Evolutionary conservation across 92 coral and sea anemone species (phyloP), one percentile per base, ranked within the genome.

Genomic region (Bergia sp.): DNA sequence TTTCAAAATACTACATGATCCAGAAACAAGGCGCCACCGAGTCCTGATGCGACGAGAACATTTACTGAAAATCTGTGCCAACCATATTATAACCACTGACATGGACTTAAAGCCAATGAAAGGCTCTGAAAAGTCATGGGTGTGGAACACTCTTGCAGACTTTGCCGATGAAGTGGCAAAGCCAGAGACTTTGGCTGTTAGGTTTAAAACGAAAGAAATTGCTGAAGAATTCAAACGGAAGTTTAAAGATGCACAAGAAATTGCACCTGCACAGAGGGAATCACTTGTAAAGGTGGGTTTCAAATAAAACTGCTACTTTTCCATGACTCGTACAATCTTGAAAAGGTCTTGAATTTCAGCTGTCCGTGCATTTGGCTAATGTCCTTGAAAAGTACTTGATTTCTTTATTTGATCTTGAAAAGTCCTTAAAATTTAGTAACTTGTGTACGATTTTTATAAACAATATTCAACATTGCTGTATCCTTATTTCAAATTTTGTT

Each of bases 41-140:
- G 76, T 97, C 29, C 86, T 97, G 43, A 97, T 97, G 99, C 91
- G 99, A 40, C 96, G 99, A 58, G 99, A 96, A 4, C 95, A 96
- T 80, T 92, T 97, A 21, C 91, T 96, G 37, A 97, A 97, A 85
- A 93, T 97, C 77, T 97, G 99, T 88, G 95, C 97, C 21, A 97
- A 97, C 88, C 99, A 97, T 84, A 69, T 86, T 79, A 93, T 97
- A 73, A 91, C 97, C 38, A 43, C 91, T 65, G 98, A 94, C 37
- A 95, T 97, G 98, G 89, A 91, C 53, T 91, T 97, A 18, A 92
- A 97, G 72, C 94, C 93, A 7, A 94, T 90, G n/a, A 83, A 89
- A 37, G 93, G 95, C 39, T 94, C 98, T 44, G 96, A 94, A 44
- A 94, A 83, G 76, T 92, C 98, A 1, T 97, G 97, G 98, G 85